Evolutionary conservation across 2,797 vertebrate species (phyloP), one percentile per base, ranked within the genome.

Genomic region (Notolepis coatsorum): DNA sequence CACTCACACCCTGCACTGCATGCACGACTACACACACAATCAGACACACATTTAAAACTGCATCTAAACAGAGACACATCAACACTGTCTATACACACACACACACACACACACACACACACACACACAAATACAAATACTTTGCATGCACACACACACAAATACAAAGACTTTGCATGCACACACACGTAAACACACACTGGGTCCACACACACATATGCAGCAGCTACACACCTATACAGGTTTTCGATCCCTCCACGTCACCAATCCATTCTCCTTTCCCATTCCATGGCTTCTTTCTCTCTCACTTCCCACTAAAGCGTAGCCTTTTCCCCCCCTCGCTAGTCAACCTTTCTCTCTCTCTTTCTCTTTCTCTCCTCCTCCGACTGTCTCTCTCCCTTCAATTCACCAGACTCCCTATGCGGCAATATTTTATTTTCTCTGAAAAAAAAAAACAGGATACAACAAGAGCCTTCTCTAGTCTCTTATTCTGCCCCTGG

Each of bases 131-230:
- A n/a, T n/a, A n/a, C n/a, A n/a, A n/a, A n/a, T n/a, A n/a, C n/a
- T n/a, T n/a, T n/a, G n/a, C n/a, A n/a, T n/a, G n/a, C n/a, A n/a
- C 54, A n/a, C 54, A 47, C 63, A 50, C 46, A 13, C 24, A 7
- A 17, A 30, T 6, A 31, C 51, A 7, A 20, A 24, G 10, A 24
- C 1, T 8, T 23, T 7, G 23, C 33, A 35, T n/a, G 10, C 38
- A 28, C 24, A 28, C 21, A 28, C 2, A 23, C 15, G 15, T 21
- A 24, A 4, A 41, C 5, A 15, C 15, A 38, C 38, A 41, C 38
- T 17, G n/a, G n/a, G n/a, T n/a, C n/a, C 38, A 41, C 38, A 13
- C 27, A 15, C 54, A n/a, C 54, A 47, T 54, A 50, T 38, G 12
- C 24, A 7, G n/a, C 24, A 30, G 5, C 20, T 33, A 7, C 33